These are phyloP conservation scores for Drosophila grimshawi DNA, from an alignment of 1,140 invertebrate species.

Conservation along the genomic window DNA sequence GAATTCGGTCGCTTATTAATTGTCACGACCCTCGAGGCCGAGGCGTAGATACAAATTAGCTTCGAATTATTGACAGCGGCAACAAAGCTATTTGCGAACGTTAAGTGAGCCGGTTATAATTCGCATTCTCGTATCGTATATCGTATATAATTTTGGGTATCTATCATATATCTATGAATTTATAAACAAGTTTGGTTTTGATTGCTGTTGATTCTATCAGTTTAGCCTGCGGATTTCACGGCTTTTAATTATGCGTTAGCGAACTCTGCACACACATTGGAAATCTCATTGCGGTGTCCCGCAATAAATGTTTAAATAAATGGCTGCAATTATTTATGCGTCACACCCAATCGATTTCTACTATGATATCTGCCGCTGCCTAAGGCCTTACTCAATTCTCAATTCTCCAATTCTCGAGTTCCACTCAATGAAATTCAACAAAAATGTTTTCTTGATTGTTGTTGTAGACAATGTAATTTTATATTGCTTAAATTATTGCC, in stretches of 20 bases:
- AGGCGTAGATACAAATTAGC: conserved; percentile 49
- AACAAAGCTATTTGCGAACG: neutral
- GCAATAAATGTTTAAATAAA: conserved; percentile 67
- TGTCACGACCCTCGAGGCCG: conserved; percentile 39
- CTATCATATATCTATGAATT: conserved; percentile 42
- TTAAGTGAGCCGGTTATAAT: conserved; percentile 45
- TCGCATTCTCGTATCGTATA: conserved; percentile 27
- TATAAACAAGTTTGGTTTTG: conserved; percentile 68
- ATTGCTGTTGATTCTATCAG: conserved; percentile 2
- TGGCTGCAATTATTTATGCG: conserved; percentile 75
- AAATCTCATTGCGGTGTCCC: conserved; percentile 37
- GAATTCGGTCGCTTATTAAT: conserved; percentile 35
- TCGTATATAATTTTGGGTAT: conserved; percentile 22
- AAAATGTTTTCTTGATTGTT: conserved; percentile 54
- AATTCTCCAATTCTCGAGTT: conserved; percentile 17
- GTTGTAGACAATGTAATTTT: conserved; percentile 52
- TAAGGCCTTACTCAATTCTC: conserved; percentile 2
- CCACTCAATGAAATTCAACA: conserved; percentile 14
- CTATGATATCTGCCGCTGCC: conserved; percentile 24
- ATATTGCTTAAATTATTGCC: conserved; percentile 42
- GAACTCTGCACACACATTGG: conserved; percentile 40
- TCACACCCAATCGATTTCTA: conserved; percentile 71
- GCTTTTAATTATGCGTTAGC: conserved; percentile 76
- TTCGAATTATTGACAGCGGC: conserved; percentile 32
- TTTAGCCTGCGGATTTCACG: conserved; percentile 56